Evolutionary conservation across 2,797 vertebrate genomes (phyloP).

Genomic region (Spea hammondii): DNA sequence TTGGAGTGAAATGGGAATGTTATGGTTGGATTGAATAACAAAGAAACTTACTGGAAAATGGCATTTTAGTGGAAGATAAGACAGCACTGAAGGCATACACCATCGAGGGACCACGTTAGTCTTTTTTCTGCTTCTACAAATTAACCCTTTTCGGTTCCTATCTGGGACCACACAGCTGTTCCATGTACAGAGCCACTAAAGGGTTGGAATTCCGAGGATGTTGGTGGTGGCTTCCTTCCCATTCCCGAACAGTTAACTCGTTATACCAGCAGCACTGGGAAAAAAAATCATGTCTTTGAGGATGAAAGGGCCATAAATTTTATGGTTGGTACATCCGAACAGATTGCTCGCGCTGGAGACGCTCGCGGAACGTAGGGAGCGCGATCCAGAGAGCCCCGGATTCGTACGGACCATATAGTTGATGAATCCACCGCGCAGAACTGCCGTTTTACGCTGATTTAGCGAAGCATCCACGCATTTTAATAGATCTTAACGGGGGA

Average conservation of each 20-base stretch:
- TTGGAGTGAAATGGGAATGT: slow-evolving; percentile 39
- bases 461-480: slow-evolving; percentile 38
- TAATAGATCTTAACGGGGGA: slow-evolving; percentile 19
- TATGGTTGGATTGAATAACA: slow-evolving; percentile 43
- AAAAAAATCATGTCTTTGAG: background rate
- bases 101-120: background rate
- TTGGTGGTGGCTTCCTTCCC: background rate
- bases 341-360: slow-evolving; percentile 14
- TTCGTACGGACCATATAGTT: slow-evolving; percentile 39
- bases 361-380: background rate
- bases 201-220: background rate
- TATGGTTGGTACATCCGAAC: background rate
- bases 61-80: slow-evolving; percentile 9
- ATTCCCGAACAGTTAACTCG: background rate
- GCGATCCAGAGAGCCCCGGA: slow-evolving; percentile 1
- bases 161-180: no score
- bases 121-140: no score
- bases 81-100: background rate
- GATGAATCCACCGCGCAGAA: slow-evolving; percentile 32
- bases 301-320: background rate
- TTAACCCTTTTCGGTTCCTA: no score
- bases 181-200: background rate
- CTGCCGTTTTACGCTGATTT: slow-evolving; percentile 46
- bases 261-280: background rate
- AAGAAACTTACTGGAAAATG: slow-evolving; percentile 42